These are phyloP conservation scores for Heteropelma amictum DNA, from an alignment of 2,888 invertebrate species.

Conservation along the genomic window DNA sequence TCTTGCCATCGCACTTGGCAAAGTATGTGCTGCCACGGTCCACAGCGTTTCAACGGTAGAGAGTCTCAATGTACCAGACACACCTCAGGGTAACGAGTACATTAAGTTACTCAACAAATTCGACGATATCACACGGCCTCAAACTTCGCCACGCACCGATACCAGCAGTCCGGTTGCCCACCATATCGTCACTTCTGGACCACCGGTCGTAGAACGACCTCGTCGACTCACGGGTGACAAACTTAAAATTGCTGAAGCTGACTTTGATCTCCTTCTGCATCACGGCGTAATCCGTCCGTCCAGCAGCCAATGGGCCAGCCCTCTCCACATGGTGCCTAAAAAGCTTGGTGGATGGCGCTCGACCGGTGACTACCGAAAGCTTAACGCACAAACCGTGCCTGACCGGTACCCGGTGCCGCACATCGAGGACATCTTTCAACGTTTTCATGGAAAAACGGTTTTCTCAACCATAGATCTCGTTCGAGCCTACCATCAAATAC, in stretches of 20 bases:
- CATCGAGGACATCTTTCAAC: background rate
- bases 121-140: background rate
- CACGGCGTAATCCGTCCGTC: background rate
- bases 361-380: conserved; percentile 21
- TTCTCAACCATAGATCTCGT: background rate
- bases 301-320: conserved; percentile 13
- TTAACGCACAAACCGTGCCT: conserved; percentile 21
- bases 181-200: background rate
- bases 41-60: background rate
- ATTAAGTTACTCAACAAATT: background rate
- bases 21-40: background rate
- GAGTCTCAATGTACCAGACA: background rate
- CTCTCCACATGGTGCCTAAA: background rate
- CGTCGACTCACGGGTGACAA: background rate
- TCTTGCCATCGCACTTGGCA: background rate
- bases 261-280: background rate
- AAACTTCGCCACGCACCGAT: background rate
- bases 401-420: background rate
- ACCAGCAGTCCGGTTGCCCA: background rate
- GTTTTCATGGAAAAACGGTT: background rate
- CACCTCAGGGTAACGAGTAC: background rate
- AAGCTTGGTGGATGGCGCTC: conserved; percentile 7
- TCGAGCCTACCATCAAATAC: background rate
- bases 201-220: background rate
- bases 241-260: background rate